A percentile compares a stretch with the other conserved stretches of the same genome.
Evolutionary conservation across 2,113 vertebrate species (phyloP).

Genomic region (Atractosteus spatula): DNA sequence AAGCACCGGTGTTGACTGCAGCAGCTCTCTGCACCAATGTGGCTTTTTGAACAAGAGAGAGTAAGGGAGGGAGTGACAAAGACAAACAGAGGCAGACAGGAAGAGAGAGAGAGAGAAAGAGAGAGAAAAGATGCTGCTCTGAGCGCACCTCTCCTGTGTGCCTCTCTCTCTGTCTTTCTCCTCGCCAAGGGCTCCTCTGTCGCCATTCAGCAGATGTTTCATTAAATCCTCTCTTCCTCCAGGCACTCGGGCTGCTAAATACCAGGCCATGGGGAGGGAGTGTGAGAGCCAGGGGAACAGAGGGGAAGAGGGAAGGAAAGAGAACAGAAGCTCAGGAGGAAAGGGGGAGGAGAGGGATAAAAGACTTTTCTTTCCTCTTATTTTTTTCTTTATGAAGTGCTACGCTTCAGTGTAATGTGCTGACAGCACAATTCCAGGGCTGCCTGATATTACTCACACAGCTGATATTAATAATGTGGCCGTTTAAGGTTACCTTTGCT

Average conservation of each 20-base stretch:
- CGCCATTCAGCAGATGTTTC: neutral
- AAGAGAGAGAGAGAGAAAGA: no score
- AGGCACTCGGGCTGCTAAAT: neutral
- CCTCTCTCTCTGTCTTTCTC: neutral
- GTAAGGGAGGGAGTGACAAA: no score
- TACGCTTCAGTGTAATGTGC: slow-evolving; percentile 32
- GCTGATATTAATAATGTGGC: slow-evolving; percentile 47
- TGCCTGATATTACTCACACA: slow-evolving; percentile 35
- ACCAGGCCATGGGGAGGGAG: neutral
- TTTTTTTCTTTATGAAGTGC: slow-evolving; percentile 13
- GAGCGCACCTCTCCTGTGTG: no score
- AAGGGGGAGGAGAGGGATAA: slow-evolving; percentile 18
- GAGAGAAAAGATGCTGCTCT: neutral
- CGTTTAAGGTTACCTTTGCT: slow-evolving; percentile 49
- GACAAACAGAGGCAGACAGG: no score
- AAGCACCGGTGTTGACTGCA: no score
- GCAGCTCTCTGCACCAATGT: no score
- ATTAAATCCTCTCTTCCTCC: slow-evolving; percentile 4
- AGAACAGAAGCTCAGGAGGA: neutral
- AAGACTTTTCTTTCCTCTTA: slow-evolving; percentile 19
- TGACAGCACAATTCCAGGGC: slow-evolving; percentile 35
- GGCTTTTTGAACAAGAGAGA: no score
- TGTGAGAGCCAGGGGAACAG: neutral
- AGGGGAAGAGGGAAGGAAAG: neutral
- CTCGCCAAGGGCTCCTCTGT: neutral